Conservation (phyloP, 2,797 vertebrate genomes). For the Rhynchonycteris naso region DNA sequence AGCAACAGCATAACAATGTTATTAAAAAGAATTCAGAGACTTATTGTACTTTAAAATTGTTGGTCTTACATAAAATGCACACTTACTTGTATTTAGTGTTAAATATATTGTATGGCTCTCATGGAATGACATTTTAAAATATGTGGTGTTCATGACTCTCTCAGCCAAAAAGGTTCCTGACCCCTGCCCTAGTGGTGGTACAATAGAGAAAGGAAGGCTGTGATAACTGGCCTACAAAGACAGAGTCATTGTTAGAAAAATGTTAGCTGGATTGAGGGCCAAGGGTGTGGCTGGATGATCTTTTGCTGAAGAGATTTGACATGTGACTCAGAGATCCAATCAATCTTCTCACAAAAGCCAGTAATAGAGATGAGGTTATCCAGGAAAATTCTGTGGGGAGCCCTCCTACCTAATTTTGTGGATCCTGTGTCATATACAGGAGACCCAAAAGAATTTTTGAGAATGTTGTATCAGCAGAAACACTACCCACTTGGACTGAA, state of each 20-base stretch:
- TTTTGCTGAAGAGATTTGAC: not conserved
- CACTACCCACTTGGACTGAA: not conserved
- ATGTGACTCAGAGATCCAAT: not conserved
- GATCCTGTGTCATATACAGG: not conserved
- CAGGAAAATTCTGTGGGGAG: not conserved
- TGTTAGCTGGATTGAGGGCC: not conserved
- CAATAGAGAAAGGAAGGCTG: not conserved
- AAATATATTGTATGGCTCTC: too few species aligned
- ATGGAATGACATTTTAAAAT: too few species aligned
- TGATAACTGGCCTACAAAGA: not conserved
- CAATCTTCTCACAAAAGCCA: not conserved
- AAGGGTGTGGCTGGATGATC: not conserved
- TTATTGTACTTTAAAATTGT: too few species aligned
- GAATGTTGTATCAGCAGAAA: not conserved
- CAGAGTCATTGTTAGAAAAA: not conserved
- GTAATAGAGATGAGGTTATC: not conserved
- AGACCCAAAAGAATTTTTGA: not conserved
- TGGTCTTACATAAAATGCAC: too few species aligned
- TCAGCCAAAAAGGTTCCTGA: too few species aligned
- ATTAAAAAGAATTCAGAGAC: too few species aligned
- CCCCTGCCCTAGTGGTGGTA: not conserved
- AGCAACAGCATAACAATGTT: too few species aligned
- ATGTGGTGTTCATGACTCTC: too few species aligned
- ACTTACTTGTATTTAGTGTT: too few species aligned
- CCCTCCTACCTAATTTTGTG: not conserved